Conservation (phyloP, 2,888 invertebrate species). For the Caradrina kadenii region DNA sequence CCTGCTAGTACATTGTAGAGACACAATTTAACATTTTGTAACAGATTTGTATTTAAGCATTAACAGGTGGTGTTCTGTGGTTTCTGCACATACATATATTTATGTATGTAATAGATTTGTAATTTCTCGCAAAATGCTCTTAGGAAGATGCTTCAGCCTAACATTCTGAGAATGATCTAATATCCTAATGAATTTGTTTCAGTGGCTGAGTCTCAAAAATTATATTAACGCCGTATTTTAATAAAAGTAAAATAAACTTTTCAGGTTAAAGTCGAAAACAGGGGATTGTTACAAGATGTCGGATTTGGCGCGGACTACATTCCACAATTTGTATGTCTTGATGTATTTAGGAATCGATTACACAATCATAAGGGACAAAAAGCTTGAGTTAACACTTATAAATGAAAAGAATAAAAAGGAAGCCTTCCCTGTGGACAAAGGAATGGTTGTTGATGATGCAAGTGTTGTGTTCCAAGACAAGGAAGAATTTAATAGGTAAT, state of each 20-base stretch:
- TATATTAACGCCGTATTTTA: too few relatives aligned
- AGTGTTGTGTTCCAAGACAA: constrained; percentile 80
- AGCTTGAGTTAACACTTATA: constrained; percentile 79
- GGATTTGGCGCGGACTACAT: constrained; percentile 71
- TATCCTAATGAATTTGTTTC: neutral
- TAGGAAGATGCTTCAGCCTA: too few relatives aligned
- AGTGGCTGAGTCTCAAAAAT: neutral
- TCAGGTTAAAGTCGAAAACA: constrained; percentile 76
- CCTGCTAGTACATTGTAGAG: too few relatives aligned
- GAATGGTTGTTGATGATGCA: constrained; percentile 78
- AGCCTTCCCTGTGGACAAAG: constrained; percentile 79
- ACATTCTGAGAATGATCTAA: neutral
- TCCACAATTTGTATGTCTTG: constrained; percentile 81
- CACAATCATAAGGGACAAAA: constrained; percentile 79
- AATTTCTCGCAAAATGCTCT: too few relatives aligned
- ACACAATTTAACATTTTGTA: too few relatives aligned
- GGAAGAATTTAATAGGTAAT: constrained; percentile 82
- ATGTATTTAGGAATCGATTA: constrained; percentile 86
- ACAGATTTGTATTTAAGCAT: too few relatives aligned
- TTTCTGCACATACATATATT: too few relatives aligned
- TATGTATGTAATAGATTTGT: too few relatives aligned
- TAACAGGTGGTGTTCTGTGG: too few relatives aligned
- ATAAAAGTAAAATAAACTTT: constrained; percentile 49
- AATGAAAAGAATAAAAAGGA: constrained; percentile 79
- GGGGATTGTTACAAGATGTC: constrained; percentile 83